These are phyloP conservation scores for Otolemur garnettii DNA, from an alignment of 2,113 vertebrate species.

Conservation along the genomic window DNA sequence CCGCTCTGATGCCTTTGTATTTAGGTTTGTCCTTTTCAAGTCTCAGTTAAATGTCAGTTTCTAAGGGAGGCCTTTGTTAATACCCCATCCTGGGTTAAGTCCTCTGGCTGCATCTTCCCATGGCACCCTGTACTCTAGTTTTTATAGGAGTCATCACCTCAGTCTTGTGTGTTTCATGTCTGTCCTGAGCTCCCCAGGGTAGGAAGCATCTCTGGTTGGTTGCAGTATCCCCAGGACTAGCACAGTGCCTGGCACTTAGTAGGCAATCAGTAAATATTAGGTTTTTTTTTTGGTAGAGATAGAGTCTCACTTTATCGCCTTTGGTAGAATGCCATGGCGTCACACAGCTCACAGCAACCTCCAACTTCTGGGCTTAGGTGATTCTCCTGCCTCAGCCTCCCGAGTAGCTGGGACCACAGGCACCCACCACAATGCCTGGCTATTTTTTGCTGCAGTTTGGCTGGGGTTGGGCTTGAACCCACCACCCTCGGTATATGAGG, in stretches of 20 bases:
- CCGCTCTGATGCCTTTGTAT: neutral
- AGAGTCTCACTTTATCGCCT: no score
- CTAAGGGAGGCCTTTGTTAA: neutral
- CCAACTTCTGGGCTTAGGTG: no score
- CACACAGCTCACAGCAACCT: no score
- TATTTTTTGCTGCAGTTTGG: no score
- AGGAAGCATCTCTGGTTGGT: neutral
- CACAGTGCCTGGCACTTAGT: neutral
- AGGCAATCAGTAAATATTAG: neutral
- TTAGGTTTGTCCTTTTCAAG: conserved; percentile 4
- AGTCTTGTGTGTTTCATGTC: neutral
- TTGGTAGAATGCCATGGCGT: no score
- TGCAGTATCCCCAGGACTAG: no score
- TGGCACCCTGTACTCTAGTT: neutral
- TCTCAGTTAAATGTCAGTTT: neutral
- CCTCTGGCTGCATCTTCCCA: neutral
- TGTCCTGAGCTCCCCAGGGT: neutral
- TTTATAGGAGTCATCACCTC: neutral
- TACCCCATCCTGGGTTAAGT: neutral
- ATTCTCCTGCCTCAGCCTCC: no score
- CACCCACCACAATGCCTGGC: no score
- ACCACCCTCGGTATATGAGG: no score
- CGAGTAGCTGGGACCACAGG: no score
- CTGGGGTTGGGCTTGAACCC: no score
- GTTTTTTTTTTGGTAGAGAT: no score